Evolutionary conservation across 30 jellyfish, hydroid and myxozoan species (phyloP).

Genomic region (Turritopsis rubra): DNA sequence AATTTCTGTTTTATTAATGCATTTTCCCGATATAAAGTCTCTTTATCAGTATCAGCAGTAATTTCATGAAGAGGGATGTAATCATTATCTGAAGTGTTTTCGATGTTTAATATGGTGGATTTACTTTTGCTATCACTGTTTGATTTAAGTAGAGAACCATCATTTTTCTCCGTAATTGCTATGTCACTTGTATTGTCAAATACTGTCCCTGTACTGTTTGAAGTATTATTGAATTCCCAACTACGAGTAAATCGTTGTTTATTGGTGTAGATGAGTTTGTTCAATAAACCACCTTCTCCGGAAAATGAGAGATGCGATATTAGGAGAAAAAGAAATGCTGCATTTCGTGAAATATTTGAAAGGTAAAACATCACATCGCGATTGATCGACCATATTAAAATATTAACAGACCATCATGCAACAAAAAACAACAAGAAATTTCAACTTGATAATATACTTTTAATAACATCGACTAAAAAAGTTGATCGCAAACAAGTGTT

Average conservation of each 20-base stretch:
- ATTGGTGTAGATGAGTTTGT: not conserved
- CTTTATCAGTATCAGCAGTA: slow-evolving; percentile 5
- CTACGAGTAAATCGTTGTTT: not conserved
- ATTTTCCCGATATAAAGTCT: slow-evolving; percentile 7
- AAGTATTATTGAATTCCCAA: not conserved
- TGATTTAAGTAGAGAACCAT: not conserved
- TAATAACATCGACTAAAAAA: not conserved
- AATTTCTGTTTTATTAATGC: slow-evolving; percentile 2
- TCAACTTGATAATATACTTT: not conserved
- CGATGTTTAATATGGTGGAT: not conserved
- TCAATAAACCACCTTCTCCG: not conserved
- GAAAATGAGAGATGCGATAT: not conserved
- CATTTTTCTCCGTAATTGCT: not conserved
- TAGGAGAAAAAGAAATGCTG: not conserved
- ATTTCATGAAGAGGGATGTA: not conserved
- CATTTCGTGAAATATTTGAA: not conserved
- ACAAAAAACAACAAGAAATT: not conserved
- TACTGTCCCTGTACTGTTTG: not conserved
- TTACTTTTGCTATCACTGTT: not conserved
- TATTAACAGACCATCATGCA: not conserved
- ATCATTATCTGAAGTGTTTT: not conserved
- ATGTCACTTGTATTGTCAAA: not conserved
- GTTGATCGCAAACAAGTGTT: not conserved
- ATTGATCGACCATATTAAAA: slow-evolving; percentile 1
- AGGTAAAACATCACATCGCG: slow-evolving; percentile 3